Evolutionary conservation across 2,113 vertebrate species (phyloP).

Genomic region (Neolamprologus variostigma): DNA sequence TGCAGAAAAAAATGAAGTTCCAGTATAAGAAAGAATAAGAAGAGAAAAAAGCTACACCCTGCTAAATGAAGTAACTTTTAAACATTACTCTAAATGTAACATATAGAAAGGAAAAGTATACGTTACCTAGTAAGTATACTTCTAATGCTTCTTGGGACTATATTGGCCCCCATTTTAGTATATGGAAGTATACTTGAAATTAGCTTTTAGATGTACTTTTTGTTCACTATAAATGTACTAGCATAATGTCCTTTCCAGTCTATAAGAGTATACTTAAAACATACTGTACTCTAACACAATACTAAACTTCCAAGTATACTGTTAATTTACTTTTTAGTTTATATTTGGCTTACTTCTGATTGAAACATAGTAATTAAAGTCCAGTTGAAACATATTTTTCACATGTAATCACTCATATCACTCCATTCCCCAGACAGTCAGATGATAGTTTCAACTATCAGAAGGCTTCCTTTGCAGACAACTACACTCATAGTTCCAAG

Average conservation of each 20-base stretch:
- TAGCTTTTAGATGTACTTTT: neutral
- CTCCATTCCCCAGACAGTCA: neutral
- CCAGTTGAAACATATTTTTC: neutral
- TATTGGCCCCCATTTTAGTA: neutral
- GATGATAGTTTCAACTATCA: neutral
- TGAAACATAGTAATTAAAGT: neutral
- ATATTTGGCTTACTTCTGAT: neutral
- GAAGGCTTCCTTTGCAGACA: neutral
- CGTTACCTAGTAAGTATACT: neutral
- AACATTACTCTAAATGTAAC: neutral
- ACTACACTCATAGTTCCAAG: neutral
- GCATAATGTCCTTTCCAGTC: neutral
- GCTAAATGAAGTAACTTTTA: neutral
- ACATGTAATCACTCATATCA: neutral
- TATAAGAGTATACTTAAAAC: neutral
- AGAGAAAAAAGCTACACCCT: neutral
- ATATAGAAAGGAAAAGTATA: neutral
- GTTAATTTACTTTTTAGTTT: neutral
- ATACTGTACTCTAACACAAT: neutral
- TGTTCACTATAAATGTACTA: neutral
- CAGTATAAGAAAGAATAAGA: neutral
- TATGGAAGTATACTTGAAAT: neutral
- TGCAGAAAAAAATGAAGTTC: neutral
- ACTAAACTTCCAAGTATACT: neutral
- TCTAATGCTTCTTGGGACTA: neutral